Evolutionary conservation across 2,113 vertebrate genomes (phyloP).

Genomic region (Propithecus coquereli): DNA sequence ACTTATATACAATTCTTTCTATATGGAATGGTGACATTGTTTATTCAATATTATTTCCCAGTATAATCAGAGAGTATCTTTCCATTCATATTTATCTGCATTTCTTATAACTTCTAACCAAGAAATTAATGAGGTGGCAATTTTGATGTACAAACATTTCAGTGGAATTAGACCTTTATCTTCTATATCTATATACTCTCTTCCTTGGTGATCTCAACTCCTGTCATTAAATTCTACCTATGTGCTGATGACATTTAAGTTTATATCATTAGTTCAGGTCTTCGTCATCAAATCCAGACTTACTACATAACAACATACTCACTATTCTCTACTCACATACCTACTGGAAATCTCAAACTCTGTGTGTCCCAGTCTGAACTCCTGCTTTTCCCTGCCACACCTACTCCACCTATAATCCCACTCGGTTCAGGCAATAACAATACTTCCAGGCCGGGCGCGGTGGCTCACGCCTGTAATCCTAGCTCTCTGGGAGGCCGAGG

Average conservation of each 20-base stretch:
- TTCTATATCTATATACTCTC: not conserved
- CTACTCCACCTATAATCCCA: not conserved
- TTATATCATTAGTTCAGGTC: not conserved
- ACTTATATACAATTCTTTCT: not conserved
- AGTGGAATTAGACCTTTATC: not conserved
- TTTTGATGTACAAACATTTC: not conserved
- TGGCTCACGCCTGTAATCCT: no score
- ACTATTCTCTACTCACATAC: not conserved
- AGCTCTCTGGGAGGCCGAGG: no score
- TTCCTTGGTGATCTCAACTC: not conserved
- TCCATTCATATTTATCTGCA: not conserved
- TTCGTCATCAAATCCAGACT: not conserved
- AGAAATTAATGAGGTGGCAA: not conserved
- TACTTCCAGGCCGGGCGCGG: no score
- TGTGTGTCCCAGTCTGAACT: rapidly evolving
- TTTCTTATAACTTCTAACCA: not conserved
- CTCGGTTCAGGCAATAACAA: not conserved
- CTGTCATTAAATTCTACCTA: not conserved
- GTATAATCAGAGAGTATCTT: not conserved
- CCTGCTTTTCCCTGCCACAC: not conserved
- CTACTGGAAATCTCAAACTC: not conserved
- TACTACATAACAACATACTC: not conserved
- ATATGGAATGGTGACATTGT: not conserved
- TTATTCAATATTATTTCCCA: not conserved
- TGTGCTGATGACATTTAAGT: not conserved